Base-by-base conservation (phyloP, 2,113 vertebrate genomes). In the Mola mola region DNA sequence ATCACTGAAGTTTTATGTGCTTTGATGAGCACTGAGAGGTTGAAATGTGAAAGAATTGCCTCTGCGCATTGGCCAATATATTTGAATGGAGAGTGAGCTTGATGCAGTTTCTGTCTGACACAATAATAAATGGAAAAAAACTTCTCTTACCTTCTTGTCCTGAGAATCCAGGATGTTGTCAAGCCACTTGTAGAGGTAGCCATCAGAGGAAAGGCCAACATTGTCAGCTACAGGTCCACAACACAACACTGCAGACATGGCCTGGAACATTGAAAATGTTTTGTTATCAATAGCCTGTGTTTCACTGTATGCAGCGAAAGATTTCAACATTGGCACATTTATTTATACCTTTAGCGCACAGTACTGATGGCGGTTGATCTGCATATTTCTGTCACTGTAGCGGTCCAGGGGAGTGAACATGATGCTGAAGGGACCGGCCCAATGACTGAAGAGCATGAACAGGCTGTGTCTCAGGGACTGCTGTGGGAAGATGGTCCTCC, bases 91-190 rank as follows among this genome's bases (percentile, higher is more conserved):
- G 21, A 12, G 3, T 17, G 1, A 29, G 15, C 20, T 21, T 41
- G 9, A 11, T n/a, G 19, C 6, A 4, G 13, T 40, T 50, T 49
- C 37, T 11, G 7, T 51, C 13, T n/a, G 8, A 34, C 8, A n/a
- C n/a, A n/a, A n/a, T n/a, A n/a, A n/a, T n/a, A n/a, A n/a, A n/a
- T n/a, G n/a, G n/a, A 40, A 40, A 20, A 58, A 46, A 0, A 11
- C 13, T 22, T 41, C n/a, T 50, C 34, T 91, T 87, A 97, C 97
- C 95, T 98, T 98, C 85, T 95, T 96, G 91, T 99, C 97, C 88
- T 97, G 94, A 56, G 96, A 99, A 89, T 98, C 97, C 93, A 99
- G 91, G 87, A 99, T 98, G 90, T 99, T 99, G 92, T 99, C 96
- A 68, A 99, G 83, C 97, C 97, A 99, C 86, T 98, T 99, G 92